Base-by-base conservation (phyloP, 2,888 invertebrate species). In the Cataglyphis livida region DNA sequence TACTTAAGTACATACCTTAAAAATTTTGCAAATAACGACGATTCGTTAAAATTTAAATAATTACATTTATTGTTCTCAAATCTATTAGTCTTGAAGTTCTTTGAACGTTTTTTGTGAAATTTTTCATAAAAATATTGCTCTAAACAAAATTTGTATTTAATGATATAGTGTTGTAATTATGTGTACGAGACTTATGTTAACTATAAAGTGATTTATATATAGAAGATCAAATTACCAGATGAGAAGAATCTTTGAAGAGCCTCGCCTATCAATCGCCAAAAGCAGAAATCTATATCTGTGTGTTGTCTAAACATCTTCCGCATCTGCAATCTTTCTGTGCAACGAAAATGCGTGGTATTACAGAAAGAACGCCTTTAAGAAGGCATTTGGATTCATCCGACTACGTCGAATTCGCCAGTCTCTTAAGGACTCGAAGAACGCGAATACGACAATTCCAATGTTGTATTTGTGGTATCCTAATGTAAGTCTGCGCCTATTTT, bases 381-480 rank as follows among this genome's bases (percentile, higher is more conserved):
- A 91, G 92, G 81, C 91, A 93, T 0, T 83, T 93, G 41, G 92
- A 93, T 85, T 93, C 94, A n/a, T 95, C 95, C n/a, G 92, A 93
- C 65, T 95, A 95, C 89, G 94, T 95, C 3, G 96, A 96, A 88
- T 95, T 95, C 44, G 94, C 95, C 44, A 95, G 95, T 35, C 92
- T 95, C 6, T 93, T 95, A 48, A 94, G 95, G 54, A 94, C 94
- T 18, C 95, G 95, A 65, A 94, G 95, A 64, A 93, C 92, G 12
- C 95, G 94, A 90, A 93, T 96, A 87, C 95, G 95, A 70, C 96
- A 96, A 91, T 96, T 97, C 91, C 97, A 97, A 91, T 97, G 97
- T 92, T 97, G 96, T 88, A 95, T 97, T 64, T 97, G 97, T 90
- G 95, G 96, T 5, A 95, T 95, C 12, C 94, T 97, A 81, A 94